Conservation (phyloP, 64 coral and sea anemone species). For the Actinia tenebrosa region DNA sequence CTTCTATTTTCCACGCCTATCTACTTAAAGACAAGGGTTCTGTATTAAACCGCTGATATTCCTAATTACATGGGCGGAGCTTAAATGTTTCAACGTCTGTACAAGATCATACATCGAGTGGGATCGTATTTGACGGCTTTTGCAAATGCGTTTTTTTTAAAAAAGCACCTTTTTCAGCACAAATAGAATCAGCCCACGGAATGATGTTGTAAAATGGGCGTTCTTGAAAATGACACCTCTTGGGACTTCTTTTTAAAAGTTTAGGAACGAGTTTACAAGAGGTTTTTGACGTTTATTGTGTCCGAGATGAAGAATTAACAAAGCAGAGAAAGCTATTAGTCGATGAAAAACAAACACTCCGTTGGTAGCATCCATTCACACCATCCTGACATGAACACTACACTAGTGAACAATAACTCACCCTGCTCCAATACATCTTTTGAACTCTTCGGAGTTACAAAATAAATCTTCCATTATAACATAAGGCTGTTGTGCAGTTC, state of each 20-base stretch:
- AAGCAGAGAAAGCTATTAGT: background rate
- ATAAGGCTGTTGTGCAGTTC: too few species aligned
- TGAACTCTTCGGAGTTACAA: background rate
- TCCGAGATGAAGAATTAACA: background rate
- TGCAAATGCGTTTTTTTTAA: background rate
- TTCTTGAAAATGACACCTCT: background rate
- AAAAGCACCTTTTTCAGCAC: background rate
- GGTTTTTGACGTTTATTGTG: too few species aligned
- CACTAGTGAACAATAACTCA: background rate
- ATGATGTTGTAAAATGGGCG: background rate
- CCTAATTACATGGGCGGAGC: constrained; percentile 21
- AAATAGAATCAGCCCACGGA: background rate
- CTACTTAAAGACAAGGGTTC: background rate
- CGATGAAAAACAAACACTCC: background rate
- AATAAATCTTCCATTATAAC: too few species aligned
- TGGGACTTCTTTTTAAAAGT: too few species aligned
- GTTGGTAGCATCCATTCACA: background rate
- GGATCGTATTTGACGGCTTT: background rate
- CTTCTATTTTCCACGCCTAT: constrained; percentile 4
- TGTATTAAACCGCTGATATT: background rate
- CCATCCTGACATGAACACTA: background rate
- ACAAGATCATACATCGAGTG: background rate
- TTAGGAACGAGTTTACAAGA: too few species aligned
- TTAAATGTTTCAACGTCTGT: background rate
- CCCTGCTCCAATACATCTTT: background rate